Evolutionary conservation across 2,888 invertebrate species (phyloP).

Genomic region (Macropis europaea): DNA sequence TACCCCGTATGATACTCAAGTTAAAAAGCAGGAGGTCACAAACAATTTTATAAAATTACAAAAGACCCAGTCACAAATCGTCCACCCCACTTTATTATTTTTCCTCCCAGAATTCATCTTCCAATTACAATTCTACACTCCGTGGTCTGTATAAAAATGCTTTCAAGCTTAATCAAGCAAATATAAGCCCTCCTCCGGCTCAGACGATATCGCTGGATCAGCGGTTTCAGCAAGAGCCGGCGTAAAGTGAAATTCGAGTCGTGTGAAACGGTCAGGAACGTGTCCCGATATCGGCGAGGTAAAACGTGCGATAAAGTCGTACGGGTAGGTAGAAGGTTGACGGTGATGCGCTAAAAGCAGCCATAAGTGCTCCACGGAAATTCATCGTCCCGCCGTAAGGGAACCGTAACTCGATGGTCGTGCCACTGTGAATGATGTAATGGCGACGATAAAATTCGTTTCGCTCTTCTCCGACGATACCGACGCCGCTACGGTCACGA

Average conservation of each 20-base stretch:
- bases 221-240: no score
- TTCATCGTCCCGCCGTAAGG: slow-evolving; percentile 28
- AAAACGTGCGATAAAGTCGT: slow-evolving; percentile 47
- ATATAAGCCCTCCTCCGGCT: no score
- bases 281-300: slow-evolving; percentile 26
- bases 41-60: no score
- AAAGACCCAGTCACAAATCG: no score
- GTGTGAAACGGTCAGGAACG: slow-evolving; percentile 31
- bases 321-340: slow-evolving; percentile 41
- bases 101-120: no score
- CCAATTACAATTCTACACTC: no score
- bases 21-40: no score
- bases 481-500: slow-evolving; percentile 18
- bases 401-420: slow-evolving; percentile 22
- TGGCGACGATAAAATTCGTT: slow-evolving; percentile 34
- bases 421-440: slow-evolving; percentile 38
- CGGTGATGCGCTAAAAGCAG: slow-evolving; percentile 37
- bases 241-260: background rate
- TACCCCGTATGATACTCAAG: no score
- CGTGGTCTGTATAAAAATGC: no score
- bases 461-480: slow-evolving; percentile 3
- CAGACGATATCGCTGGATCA: no score
- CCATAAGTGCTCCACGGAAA: slow-evolving; percentile 36
- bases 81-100: no score
- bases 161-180: no score